Conservation (phyloP, 2,797 vertebrate species). For the Sebastes goodei region DNA sequence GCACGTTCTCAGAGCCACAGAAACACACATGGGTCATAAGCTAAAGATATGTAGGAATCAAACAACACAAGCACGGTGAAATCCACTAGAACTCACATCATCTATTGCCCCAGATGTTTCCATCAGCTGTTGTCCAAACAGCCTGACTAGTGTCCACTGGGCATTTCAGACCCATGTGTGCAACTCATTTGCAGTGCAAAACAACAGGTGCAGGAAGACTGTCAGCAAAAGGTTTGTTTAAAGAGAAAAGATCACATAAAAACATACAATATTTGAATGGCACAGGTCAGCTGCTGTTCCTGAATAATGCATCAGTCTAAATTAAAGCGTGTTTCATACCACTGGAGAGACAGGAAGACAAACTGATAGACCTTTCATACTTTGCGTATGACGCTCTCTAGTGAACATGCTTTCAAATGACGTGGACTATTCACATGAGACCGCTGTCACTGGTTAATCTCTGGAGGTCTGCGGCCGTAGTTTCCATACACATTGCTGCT, state of each 20-base stretch:
- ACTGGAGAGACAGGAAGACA: not conserved
- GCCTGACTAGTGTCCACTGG: not conserved
- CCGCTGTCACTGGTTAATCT: not conserved
- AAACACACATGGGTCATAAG: constrained; percentile 19
- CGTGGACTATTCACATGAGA: not conserved
- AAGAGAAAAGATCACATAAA: constrained; percentile 36
- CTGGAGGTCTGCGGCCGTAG: not conserved
- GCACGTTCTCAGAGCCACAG: constrained; percentile 22
- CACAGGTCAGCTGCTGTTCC: constrained; percentile 25
- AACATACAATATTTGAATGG: constrained; percentile 22
- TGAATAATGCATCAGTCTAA: constrained; percentile 42
- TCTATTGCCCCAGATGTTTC: constrained; percentile 13
- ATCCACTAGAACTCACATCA: constrained; percentile 1
- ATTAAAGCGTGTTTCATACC: constrained; percentile 75
- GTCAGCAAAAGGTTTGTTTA: constrained; percentile 45
- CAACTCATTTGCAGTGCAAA: constrained; percentile 26
- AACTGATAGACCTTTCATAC: not conserved
- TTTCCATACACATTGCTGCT: not conserved
- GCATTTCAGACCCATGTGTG: constrained; percentile 21
- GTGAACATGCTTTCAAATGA: not conserved
- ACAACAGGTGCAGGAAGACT: constrained; percentile 44
- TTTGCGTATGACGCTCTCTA: not conserved
- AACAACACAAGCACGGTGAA: constrained; percentile 8
- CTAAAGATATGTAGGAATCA: constrained; percentile 2
- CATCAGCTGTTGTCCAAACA: not conserved